Percentiles rank a stretch among this genome's conserved stretches.
phyloP scores from a whole-genome alignment of 2,113 vertebrate genomes.

The Thomomys bottae region DNA sequence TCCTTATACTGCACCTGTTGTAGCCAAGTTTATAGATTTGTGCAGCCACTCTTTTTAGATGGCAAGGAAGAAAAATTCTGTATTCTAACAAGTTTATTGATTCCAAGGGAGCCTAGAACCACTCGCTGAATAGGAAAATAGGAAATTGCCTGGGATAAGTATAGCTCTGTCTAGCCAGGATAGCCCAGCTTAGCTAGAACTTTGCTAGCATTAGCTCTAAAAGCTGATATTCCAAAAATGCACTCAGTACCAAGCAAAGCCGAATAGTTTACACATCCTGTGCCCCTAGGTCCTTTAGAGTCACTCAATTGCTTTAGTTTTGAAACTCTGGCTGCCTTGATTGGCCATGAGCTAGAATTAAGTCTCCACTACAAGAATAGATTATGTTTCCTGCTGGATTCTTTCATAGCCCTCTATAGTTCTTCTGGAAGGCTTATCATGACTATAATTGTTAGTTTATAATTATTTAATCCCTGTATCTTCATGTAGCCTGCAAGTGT shows the following conservation, averaged over 20 bases:
- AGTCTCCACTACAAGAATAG: not conserved
- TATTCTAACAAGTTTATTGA: not conserved
- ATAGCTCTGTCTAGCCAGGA: not conserved
- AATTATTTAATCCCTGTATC: constrained; percentile 8
- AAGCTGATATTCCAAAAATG: not conserved
- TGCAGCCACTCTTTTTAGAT: not conserved
- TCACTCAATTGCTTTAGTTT: not conserved
- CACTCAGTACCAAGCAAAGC: not conserved
- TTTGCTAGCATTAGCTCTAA: not conserved
- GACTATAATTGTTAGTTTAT: not conserved
- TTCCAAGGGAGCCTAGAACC: not conserved
- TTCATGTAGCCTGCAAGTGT: not conserved
- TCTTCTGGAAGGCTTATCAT: not conserved
- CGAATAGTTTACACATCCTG: not conserved
- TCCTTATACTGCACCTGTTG: not conserved
- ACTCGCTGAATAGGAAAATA: constrained; percentile 6
- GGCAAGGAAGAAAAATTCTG: constrained; percentile 10
- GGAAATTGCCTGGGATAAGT: not conserved
- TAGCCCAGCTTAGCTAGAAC: not conserved
- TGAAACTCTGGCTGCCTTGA: not conserved
- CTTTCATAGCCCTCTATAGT: not conserved
- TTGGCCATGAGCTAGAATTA: not conserved
- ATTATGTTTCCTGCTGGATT: not conserved
- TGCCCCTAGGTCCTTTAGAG: not conserved
- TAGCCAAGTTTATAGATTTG: constrained; percentile 18